phyloP scores from a whole-genome alignment of 2,113 vertebrate genomes.

The Bubalus kerabau region DNA sequence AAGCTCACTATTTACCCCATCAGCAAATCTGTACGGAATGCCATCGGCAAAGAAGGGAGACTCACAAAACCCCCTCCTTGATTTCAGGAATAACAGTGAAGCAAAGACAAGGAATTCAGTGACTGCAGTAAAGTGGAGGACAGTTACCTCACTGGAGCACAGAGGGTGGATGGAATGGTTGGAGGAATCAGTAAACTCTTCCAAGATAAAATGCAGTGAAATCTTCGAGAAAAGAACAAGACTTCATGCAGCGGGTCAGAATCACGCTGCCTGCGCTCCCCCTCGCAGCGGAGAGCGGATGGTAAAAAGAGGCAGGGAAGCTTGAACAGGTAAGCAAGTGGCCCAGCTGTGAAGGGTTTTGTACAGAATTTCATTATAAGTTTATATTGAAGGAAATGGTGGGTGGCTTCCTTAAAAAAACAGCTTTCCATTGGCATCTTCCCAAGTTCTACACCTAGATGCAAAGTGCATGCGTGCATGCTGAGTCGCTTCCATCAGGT shows the following conservation, averaged over 20 bases:
- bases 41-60: not conserved
- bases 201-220: not conserved
- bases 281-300: not conserved
- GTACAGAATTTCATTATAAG: not conserved
- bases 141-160: not conserved
- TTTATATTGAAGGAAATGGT: not conserved
- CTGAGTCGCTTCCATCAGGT: not conserved
- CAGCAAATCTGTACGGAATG: not conserved
- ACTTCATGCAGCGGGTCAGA: not conserved
- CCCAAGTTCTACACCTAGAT: not conserved
- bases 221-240: not conserved
- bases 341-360: not conserved
- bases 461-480: not conserved
- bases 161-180: not conserved
- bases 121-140: not conserved
- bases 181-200: not conserved
- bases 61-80: not conserved
- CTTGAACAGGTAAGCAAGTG: not conserved
- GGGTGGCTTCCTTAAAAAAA: not conserved
- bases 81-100: not conserved
- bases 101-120: not conserved
- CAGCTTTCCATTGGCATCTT: not conserved
- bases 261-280: accelerated
- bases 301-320: not conserved
- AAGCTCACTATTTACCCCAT: not conserved